Conservation (phyloP, 2,888 invertebrate species). For the Cephus pulcher region DNA sequence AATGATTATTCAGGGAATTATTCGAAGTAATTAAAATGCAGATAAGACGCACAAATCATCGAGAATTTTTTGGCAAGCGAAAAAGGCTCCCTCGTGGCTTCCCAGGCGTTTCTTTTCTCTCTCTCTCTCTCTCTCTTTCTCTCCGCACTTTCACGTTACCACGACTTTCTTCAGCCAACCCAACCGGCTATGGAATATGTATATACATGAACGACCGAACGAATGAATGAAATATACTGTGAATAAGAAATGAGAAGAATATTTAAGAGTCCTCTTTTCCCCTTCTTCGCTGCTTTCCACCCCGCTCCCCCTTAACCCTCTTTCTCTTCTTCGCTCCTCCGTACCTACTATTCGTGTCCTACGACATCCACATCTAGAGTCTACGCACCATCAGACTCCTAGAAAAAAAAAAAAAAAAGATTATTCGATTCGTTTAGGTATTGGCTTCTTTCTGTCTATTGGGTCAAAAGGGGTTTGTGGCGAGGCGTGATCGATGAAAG, state of each 20-base stretch:
- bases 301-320: too few species aligned
- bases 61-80: slow-evolving; percentile 52
- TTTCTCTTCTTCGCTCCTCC: too few species aligned
- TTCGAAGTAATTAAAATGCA: slow-evolving; percentile 66
- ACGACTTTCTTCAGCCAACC: slow-evolving; percentile 24
- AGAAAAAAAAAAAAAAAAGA: too few species aligned
- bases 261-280: slow-evolving; percentile 42
- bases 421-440: too few species aligned
- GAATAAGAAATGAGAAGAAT: slow-evolving; percentile 61
- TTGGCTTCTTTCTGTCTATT: too few species aligned
- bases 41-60: slow-evolving; percentile 65
- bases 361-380: too few species aligned
- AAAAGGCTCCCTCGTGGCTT: slow-evolving; percentile 27
- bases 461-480: too few species aligned
- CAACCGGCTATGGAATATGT: slow-evolving; percentile 42
- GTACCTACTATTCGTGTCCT: too few species aligned
- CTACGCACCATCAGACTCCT: too few species aligned
- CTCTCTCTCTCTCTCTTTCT: slow-evolving; percentile 1
- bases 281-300: too few species aligned
- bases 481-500: too few species aligned
- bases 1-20: slow-evolving; percentile 60
- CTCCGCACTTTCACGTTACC: slow-evolving; percentile 4
- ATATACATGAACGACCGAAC: slow-evolving; percentile 46
- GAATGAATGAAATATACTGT: slow-evolving; percentile 60
- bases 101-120: slow-evolving; percentile 23